Evolutionary conservation across 30 jellyfish, hydroid and myxozoan genomes (phyloP).

Genomic region (Clytia hemisphaerica): DNA sequence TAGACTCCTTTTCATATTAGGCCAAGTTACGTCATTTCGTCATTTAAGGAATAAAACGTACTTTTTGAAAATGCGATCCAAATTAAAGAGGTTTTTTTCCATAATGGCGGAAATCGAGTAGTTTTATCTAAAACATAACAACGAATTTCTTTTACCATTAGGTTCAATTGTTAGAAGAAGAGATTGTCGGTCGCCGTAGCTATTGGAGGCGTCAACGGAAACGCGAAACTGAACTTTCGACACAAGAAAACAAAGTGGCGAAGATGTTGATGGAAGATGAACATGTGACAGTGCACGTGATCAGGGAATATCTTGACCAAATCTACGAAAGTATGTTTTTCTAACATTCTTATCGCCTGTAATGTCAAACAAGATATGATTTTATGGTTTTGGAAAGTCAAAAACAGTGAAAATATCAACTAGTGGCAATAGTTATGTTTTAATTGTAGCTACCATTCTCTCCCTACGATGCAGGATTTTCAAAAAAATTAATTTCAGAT

Average conservation of each 20-base stretch:
- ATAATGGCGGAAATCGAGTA: too few species aligned
- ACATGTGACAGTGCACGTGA: constrained; percentile 44
- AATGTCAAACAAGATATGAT: background rate
- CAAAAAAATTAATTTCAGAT: too few species aligned
- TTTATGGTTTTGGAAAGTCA: background rate
- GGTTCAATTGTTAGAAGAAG: constrained; percentile 87
- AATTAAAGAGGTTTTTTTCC: too few species aligned
- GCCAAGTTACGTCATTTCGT: too few species aligned
- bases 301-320: constrained; percentile 53
- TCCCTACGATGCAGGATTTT: too few species aligned
- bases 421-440: background rate
- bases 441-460: background rate
- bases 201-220: constrained; percentile 93
- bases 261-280: constrained; percentile 63
- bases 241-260: constrained; percentile 42
- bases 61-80: too few species aligned
- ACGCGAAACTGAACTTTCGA: constrained; percentile 65
- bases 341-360: background rate
- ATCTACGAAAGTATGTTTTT: constrained; percentile 55
- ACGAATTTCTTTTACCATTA: too few species aligned
- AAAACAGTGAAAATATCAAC: background rate
- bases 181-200: constrained; percentile 79
- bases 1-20: too few species aligned
- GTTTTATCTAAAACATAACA: too few species aligned
- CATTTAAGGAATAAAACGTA: too few species aligned